Base-by-base conservation (phyloP, 1,140 invertebrate genomes). In the Tetramorium alpestre region DNA sequence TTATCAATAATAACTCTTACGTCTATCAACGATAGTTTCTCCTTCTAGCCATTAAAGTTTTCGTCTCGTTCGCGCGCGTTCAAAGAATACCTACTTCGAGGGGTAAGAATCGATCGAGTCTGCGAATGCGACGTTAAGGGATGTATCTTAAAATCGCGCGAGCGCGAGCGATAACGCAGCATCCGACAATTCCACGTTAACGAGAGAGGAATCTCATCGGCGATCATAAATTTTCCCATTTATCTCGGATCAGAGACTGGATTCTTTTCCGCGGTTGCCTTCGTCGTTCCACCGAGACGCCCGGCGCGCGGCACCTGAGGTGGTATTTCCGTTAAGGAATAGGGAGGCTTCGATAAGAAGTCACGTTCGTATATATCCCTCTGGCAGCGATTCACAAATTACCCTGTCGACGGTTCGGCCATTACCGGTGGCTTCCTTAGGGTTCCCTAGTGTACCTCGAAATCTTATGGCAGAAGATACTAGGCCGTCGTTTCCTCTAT, bases 361-460 rank as follows among this genome's bases (percentile, higher is more conserved):
- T 64, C 49, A 85, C 82, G 72, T 85, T 78, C 60, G 60, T 65
- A 81, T 69, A 82, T 87, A 70, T 72, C 65, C 65, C 54, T 82
- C 56, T 56, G 65, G 78, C 65, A 87, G 64, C 77, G 77, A 87
- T 82, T 82, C 77, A 82, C 77, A 86, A 81, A 81, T 82, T 87
- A 82, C 56, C 51, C 56, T 70, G 76, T 81, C 76, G 75, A 81
- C 54, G 75, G 76, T 41, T 81, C 51, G 76, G 28, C 65, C 76
- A 86, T 86, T 80, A 86, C 64, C 84, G 76, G 64, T 60, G 76
- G 76, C 49, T 86, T 81, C 76, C 75, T 58, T 70, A 81, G 75
- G 44, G 38, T 60, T 81, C 64, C 76, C 67, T 41, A 51, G 64
- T 70, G 64, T 87, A 49, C 47, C 65, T 62, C 44, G 62, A 54